These are phyloP conservation scores for Diploptera punctata DNA, from an alignment of 2,888 invertebrate species.

Conservation along the genomic window DNA sequence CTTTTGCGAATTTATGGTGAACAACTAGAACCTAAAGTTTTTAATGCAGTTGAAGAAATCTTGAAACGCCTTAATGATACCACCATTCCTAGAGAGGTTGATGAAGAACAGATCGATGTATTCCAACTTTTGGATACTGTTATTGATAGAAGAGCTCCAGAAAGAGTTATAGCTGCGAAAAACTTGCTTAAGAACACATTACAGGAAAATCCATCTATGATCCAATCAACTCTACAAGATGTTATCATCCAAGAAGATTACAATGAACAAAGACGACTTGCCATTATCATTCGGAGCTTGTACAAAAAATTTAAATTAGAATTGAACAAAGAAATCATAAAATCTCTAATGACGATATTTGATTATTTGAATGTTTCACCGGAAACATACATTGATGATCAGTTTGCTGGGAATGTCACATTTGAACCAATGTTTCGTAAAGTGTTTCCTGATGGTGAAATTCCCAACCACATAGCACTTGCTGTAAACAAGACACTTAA, in stretches of 20 bases:
- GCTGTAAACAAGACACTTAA: not conserved
- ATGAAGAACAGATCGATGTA: conserved; percentile 15
- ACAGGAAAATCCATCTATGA: conserved; percentile 1
- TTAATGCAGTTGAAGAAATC: conserved; percentile 15
- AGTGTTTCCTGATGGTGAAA: conserved; percentile 16
- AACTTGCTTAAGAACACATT: conserved; percentile 4
- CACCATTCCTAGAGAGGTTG: not conserved
- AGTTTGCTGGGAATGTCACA: conserved; percentile 24
- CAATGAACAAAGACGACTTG: not conserved
- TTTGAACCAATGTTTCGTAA: conserved; percentile 19
- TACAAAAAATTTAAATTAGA: conserved; percentile 17
- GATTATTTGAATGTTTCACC: conserved; percentile 8
- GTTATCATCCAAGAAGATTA: conserved; percentile 32
- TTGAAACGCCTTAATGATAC: conserved; percentile 9
- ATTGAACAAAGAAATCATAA: not conserved
- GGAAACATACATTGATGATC: conserved; percentile 30
- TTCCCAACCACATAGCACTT: not conserved
- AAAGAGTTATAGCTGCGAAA: conserved; percentile 18
- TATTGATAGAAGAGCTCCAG: not conserved
- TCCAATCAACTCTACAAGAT: not conserved
- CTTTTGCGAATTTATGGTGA: conserved; percentile 15
- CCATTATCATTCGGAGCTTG: conserved; percentile 2
- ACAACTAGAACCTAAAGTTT: conserved; percentile 6
- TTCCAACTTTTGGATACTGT: conserved; percentile 17
- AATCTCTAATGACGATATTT: conserved; percentile 14